phyloP scores from a whole-genome alignment of 2,113 vertebrate species.

The Hippolais icterina region DNA sequence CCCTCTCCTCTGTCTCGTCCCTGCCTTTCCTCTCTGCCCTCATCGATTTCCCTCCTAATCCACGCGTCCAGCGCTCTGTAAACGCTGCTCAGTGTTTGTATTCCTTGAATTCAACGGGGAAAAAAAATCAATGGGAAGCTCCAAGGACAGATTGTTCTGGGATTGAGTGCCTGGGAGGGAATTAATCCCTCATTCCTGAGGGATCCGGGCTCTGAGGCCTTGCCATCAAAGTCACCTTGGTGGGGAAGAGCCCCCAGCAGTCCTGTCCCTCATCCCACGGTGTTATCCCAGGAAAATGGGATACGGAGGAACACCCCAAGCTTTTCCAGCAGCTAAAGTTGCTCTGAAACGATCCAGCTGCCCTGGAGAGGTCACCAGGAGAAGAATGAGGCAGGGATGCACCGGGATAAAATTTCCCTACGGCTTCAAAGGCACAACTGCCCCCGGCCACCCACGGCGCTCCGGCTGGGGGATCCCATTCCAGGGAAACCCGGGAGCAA shows the following conservation, averaged over 20 bases:
- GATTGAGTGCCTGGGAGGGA: rapidly evolving
- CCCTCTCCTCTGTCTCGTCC: neutral
- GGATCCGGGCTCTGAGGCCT: rapidly evolving
- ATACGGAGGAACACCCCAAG: neutral
- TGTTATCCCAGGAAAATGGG: neutral
- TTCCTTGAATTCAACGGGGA: neutral
- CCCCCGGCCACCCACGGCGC: neutral
- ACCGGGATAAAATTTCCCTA: neutral
- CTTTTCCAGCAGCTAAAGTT: neutral
- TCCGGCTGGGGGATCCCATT: neutral
- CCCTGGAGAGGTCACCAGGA: neutral
- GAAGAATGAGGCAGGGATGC: neutral
- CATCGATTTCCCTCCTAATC: neutral
- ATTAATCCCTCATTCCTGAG: neutral
- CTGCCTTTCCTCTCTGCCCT: neutral
- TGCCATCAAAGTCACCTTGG: neutral
- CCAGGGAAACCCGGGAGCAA: neutral
- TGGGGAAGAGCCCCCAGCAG: neutral
- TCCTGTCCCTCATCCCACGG: neutral
- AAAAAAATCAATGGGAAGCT: neutral
- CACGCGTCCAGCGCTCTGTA: rapidly evolving
- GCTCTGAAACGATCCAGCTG: neutral
- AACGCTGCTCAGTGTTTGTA: neutral
- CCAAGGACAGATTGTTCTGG: neutral
- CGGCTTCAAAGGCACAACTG: neutral